A percentile compares a stretch with the other conserved stretches of the same genome.
Evolutionary conservation across 2,113 vertebrate species (phyloP).

Genomic region (Daboia siamensis): DNA sequence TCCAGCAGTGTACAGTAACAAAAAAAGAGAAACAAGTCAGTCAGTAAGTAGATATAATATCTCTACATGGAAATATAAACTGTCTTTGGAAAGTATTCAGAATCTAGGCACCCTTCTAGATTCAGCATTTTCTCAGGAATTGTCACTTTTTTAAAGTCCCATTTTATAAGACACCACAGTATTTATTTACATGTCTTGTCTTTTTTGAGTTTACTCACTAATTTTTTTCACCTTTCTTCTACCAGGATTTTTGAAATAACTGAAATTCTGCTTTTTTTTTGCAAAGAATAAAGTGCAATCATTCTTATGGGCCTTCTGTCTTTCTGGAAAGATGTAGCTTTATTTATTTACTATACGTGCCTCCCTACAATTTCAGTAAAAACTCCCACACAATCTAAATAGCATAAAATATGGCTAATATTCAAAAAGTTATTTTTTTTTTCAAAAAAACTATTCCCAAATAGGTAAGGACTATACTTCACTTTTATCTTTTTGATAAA

Average conservation of each 20-base stretch:
- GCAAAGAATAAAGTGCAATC: neutral
- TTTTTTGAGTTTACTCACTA: neutral
- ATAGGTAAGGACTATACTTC: neutral
- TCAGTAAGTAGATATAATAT: neutral
- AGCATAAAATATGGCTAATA: neutral
- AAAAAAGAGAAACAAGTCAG: neutral
- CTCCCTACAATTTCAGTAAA: neutral
- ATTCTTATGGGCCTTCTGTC: neutral
- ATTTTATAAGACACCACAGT: neutral
- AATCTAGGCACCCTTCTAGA: neutral
- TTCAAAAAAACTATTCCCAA: neutral
- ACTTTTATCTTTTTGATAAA: conserved; percentile 29
- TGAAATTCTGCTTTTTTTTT: neutral
- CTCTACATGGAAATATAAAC: neutral
- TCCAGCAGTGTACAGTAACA: neutral
- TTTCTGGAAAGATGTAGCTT: neutral
- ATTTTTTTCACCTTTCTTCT: neutral
- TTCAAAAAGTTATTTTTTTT: neutral
- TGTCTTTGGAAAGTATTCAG: neutral
- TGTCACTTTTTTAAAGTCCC: neutral
- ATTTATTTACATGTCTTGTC: neutral
- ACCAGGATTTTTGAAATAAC: neutral
- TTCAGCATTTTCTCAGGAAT: neutral
- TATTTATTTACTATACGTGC: neutral
- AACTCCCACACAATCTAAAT: neutral